These are phyloP conservation scores for Melangyna quadrimaculata DNA, from an alignment of 2,888 invertebrate species.

Conservation along the genomic window DNA sequence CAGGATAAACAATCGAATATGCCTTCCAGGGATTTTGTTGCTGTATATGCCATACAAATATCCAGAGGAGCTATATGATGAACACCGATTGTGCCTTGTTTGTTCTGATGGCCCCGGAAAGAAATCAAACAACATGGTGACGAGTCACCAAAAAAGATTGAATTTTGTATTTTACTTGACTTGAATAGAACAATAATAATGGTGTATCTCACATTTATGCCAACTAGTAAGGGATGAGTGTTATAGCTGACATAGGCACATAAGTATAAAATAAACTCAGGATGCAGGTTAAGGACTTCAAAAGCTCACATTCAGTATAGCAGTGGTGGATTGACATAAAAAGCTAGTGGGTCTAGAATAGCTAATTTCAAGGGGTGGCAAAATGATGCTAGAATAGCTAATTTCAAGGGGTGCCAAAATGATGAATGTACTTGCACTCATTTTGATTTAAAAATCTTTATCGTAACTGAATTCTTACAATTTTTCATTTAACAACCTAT, in stretches of 20 bases:
- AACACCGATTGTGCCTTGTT: background rate
- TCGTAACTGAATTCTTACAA: no score
- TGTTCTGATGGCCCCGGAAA: background rate
- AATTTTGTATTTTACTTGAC: background rate
- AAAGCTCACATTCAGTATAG: no score
- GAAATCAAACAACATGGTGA: background rate
- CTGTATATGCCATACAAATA: background rate
- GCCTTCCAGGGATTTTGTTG: background rate
- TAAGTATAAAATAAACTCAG: background rate
- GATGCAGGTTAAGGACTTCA: slow-evolving; percentile 1
- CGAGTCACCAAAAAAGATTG: background rate
- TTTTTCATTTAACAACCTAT: no score
- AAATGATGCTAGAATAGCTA: no score
- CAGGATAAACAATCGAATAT: slow-evolving; percentile 1
- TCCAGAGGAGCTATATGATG: background rate
- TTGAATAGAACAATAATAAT: background rate
- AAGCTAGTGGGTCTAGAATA: no score
- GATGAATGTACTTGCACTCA: no score
- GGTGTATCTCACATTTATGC: background rate
- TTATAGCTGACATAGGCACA: background rate
- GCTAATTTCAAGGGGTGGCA: no score
- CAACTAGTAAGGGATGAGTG: background rate
- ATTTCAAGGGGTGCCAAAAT: no score
- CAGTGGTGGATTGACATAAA: no score
- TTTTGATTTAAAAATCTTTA: no score